Evolutionary conservation across 2,113 vertebrate genomes (phyloP).

Genomic region (Rhinogobius similis): DNA sequence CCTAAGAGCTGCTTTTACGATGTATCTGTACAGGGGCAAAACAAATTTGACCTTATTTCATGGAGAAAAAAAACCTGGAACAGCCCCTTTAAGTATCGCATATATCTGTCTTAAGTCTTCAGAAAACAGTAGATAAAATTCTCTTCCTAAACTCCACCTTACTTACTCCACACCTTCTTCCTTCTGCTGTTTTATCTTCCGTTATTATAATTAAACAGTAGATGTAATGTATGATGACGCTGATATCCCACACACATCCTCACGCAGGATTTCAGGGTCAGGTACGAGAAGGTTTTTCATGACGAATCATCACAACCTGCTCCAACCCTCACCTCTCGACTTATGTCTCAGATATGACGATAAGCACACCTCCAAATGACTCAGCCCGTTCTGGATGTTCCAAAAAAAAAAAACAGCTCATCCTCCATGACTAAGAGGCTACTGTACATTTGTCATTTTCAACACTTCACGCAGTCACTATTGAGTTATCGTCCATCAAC

Average conservation of each 20-base stretch:
- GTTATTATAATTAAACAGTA: too few relatives aligned
- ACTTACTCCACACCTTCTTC: too few relatives aligned
- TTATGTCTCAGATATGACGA: not conserved
- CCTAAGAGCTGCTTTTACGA: too few relatives aligned
- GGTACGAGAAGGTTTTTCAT: not conserved
- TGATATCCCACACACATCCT: not conserved
- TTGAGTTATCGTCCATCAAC: not conserved
- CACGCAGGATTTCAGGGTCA: conserved; percentile 7
- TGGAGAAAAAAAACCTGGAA: too few relatives aligned
- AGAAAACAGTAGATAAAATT: too few relatives aligned
- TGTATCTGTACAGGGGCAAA: too few relatives aligned
- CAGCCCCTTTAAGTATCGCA: too few relatives aligned
- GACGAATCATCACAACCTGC: not conserved
- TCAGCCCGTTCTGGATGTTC: not conserved
- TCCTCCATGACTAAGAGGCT: conserved; percentile 5
- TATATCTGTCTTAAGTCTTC: too few relatives aligned
- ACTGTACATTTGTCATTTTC: not conserved
- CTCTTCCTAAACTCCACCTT: too few relatives aligned
- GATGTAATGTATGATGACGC: too few relatives aligned
- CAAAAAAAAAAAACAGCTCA: conserved; percentile 1
- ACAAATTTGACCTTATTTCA: too few relatives aligned
- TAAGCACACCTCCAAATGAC: not conserved
- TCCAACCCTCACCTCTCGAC: conserved; percentile 7
- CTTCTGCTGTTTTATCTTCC: too few relatives aligned
- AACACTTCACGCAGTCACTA: not conserved